Evolutionary conservation across 2,888 invertebrate species (phyloP).

Genomic region (Leptopterna dolabrata): DNA sequence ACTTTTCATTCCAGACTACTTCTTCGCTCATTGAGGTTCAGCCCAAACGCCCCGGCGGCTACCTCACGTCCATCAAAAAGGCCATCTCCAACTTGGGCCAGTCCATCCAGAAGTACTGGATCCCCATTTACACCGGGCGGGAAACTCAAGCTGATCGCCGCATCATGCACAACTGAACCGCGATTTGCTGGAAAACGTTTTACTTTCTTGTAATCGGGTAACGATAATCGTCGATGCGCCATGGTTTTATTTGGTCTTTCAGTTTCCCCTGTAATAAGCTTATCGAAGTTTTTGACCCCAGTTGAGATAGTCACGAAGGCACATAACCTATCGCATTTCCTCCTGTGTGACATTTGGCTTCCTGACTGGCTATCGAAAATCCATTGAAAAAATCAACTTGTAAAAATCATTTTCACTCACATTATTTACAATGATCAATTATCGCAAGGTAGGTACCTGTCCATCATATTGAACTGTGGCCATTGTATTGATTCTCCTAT

Average conservation of each 20-base stretch:
- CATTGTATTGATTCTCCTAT: no score
- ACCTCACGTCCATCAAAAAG: slow-evolving; percentile 58
- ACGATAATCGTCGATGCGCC: no score
- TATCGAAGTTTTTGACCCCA: background rate
- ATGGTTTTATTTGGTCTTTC: background rate
- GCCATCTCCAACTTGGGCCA: slow-evolving; percentile 58
- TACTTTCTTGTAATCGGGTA: background rate
- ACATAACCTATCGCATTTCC: no score
- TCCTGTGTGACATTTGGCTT: no score
- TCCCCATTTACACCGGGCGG: slow-evolving; percentile 55
- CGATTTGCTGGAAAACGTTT: background rate
- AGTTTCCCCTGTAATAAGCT: background rate
- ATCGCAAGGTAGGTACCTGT: no score
- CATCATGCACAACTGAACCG: slow-evolving; percentile 31
- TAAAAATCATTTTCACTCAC: no score
- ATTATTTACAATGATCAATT: no score
- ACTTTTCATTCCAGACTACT: background rate
- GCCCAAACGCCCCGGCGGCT: slow-evolving; percentile 46
- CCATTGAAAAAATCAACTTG: no score
- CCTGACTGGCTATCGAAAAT: no score
- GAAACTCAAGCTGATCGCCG: slow-evolving; percentile 45
- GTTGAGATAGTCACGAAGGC: background rate
- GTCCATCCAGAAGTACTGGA: slow-evolving; percentile 58
- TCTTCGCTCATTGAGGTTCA: background rate
- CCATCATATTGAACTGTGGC: no score